A percentile compares a stretch with the other conserved stretches of the same genome.
Conservation (phyloP, 1,140 invertebrate species). For the Myzus persicae region DNA sequence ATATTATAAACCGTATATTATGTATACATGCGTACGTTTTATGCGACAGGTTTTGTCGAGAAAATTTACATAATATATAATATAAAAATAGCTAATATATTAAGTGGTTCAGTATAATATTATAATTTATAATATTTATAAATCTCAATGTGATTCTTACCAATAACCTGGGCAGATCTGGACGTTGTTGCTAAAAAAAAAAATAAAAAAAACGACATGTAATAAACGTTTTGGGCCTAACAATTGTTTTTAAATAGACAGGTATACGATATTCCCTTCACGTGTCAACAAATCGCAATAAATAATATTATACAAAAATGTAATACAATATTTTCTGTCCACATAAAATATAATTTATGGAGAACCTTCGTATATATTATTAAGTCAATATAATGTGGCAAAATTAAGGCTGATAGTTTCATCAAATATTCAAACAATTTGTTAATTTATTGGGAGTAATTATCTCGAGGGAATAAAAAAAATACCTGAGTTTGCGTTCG, state of each 20-base stretch:
- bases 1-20: neutral
- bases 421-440: neutral
- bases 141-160: conserved; percentile 61
- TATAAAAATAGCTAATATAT: neutral
- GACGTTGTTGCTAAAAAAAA: conserved; percentile 77
- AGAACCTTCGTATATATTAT: neutral
- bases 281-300: neutral
- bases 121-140: neutral
- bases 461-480: neutral
- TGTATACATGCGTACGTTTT: neutral
- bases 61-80: neutral
- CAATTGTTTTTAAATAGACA: neutral
- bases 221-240: conserved; percentile 56
- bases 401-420: neutral
- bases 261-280: neutral
- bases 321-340: neutral
- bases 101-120: conserved; percentile 3
- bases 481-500: neutral
- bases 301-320: neutral
- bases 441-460: neutral
- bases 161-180: conserved; percentile 77
- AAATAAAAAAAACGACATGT: conserved; percentile 61
- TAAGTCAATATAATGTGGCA: neutral
- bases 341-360: neutral
- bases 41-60: neutral